Evolutionary conservation across 2,113 vertebrate species (phyloP).

Genomic region (Leptobrachium leishanense): DNA sequence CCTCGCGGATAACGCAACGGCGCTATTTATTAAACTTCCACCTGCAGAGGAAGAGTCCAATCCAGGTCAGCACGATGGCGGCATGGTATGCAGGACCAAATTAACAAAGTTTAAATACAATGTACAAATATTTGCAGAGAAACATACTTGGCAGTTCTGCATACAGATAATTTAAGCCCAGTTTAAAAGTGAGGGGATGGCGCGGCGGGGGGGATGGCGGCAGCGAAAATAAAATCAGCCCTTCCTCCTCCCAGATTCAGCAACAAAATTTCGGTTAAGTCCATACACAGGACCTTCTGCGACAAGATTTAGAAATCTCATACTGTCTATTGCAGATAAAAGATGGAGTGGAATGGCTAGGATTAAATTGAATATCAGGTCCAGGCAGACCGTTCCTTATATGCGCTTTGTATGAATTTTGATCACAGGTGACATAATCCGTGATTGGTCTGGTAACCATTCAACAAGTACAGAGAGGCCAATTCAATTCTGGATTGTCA

Average conservation of each 20-base stretch:
- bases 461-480: not conserved
- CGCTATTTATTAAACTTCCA: not conserved
- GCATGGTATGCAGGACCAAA: conserved; percentile 1
- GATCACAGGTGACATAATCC: not conserved
- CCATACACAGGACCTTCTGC: not conserved
- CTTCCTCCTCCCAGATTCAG: not conserved
- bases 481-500: conserved; percentile 22
- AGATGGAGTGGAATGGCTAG: not conserved
- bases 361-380: not conserved
- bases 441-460: not conserved
- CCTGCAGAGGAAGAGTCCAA: not conserved
- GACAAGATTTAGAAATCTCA: not conserved
- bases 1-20: not conserved
- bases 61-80: not conserved
- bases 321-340: not conserved
- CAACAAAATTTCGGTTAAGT: not conserved
- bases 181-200: not conserved
- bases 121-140: conserved; percentile 36
- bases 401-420: not conserved
- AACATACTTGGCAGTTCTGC: conserved; percentile 42
- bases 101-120: conserved; percentile 35
- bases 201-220: too few species aligned
- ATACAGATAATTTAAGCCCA: conserved; percentile 21
- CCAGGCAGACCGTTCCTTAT: not conserved
- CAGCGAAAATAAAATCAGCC: not conserved